Base-by-base conservation (phyloP, 1,140 invertebrate genomes). In the Drosophila suzukii region DNA sequence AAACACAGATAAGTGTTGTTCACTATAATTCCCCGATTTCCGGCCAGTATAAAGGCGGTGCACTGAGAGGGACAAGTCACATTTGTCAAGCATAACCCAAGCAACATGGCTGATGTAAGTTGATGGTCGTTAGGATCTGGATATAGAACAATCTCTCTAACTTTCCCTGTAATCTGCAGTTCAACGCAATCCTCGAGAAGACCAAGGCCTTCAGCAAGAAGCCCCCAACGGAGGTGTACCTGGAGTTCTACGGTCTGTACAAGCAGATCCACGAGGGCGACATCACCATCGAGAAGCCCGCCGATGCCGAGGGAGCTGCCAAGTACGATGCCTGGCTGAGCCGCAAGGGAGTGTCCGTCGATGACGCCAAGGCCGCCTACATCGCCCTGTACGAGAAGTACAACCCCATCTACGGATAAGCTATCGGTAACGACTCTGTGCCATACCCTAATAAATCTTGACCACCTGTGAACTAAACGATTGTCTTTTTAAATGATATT, bases 271-370 rank as follows among this genome's bases (percentile, higher is more conserved):
- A 94, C 27, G 93, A 96, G 46, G 97, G 97, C 24, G 95, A 99
- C 93, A 63, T 88, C 38, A 51, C 72, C 55, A 89, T 88, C 36
- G 84, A 27, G 99, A 98, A 97, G 94, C 95, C 78, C 93, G 81
- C 17, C 36, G 98, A 99, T 93, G 94, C 98, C 58, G 98, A 98
- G 93, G 98, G 97, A 38, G 99, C 98, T 93, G 97, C 97, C 5
- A 99, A 99, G 92, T 99, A 98, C 97, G 96, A 99, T 81, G 95
- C 97, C 17, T 99, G 98, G 98, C 94, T 95, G 74, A 93, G 84
- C n/a, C 96, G 95, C 92, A 98, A 97, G 93, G 98, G 98, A 76
- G 92, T 94, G 73, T 93, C 94, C 39, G 93, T 95, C 91, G 97
- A 97, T 36, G 95, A 95, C 57, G 98, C 98, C 36, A 97, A 97